These are phyloP conservation scores for Drosophila lowei DNA, from an alignment of 1,140 invertebrate genomes.

Conservation along the genomic window DNA sequence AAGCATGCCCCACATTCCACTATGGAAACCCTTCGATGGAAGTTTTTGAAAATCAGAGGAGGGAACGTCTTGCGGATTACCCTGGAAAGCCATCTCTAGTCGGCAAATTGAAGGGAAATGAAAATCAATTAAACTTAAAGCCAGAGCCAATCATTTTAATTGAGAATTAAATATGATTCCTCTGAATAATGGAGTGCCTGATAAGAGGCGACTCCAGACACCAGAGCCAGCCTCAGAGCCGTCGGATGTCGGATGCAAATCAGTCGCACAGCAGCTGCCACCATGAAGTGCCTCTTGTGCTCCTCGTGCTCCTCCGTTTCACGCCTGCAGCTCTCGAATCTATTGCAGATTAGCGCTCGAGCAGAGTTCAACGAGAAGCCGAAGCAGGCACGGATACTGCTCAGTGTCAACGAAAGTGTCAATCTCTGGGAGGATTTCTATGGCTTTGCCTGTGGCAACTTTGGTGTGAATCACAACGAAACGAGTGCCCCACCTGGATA, in stretches of 20 bases:
- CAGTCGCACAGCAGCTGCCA: slow-evolving; percentile 33
- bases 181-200: no score
- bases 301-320: slow-evolving; percentile 12
- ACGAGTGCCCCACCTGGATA: slow-evolving; percentile 39
- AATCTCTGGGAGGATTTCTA: slow-evolving; percentile 67
- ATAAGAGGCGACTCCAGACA: neutral
- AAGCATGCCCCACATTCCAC: slow-evolving; percentile 15
- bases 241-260: neutral
- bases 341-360: no score
- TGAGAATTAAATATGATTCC: no score
- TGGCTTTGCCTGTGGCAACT: slow-evolving; percentile 62
- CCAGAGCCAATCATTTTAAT: no score
- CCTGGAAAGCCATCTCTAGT: no score
- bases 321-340: no score
- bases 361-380: slow-evolving; percentile 16
- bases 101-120: no score
- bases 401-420: slow-evolving; percentile 54
- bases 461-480: slow-evolving; percentile 41
- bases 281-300: slow-evolving; percentile 27
- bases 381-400: slow-evolving; percentile 29
- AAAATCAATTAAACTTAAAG: no score
- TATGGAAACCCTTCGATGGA: slow-evolving; percentile 8
- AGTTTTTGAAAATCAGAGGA: slow-evolving; percentile 22
- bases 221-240: no score
- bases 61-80: no score